Conservation (phyloP, 2,888 invertebrate species). For the Lycocerus yunnanus region DNA sequence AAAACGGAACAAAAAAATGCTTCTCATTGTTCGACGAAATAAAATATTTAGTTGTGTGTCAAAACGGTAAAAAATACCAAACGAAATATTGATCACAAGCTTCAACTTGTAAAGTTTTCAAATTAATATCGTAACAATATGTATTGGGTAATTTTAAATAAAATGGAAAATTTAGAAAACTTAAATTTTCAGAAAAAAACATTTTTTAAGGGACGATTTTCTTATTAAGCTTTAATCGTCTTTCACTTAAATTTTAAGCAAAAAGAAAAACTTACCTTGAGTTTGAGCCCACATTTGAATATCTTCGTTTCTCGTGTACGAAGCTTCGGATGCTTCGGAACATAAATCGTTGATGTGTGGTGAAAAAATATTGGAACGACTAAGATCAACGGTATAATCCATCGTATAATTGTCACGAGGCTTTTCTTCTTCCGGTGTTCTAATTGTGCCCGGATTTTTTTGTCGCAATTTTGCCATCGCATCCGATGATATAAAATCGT, state of each 20-base stretch:
- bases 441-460: slow-evolving; percentile 64
- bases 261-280: slow-evolving; percentile 63
- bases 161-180: too few species aligned
- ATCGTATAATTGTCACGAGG: slow-evolving; percentile 83
- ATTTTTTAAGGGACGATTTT: too few species aligned
- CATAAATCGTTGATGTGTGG: slow-evolving; percentile 78
- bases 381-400: slow-evolving; percentile 78
- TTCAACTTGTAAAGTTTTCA: too few species aligned
- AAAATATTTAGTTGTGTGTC: background rate
- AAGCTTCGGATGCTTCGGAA: slow-evolving; percentile 74
- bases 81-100: background rate
- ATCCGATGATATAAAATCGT: slow-evolving; percentile 94
- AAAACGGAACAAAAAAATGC: background rate
- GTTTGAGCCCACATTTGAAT: slow-evolving; percentile 77
- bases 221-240: too few species aligned
- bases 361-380: slow-evolving; percentile 71
- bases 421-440: slow-evolving; percentile 88
- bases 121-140: too few species aligned
- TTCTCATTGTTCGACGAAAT: background rate
- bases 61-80: background rate
- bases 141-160: too few species aligned
- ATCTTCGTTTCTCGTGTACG: slow-evolving; percentile 79
- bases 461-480: slow-evolving; percentile 95
- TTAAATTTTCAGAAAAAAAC: too few species aligned
- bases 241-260: too few species aligned